These are phyloP conservation scores for Willisornis vidua DNA, from an alignment of 2,113 vertebrate species.

Conservation along the genomic window DNA sequence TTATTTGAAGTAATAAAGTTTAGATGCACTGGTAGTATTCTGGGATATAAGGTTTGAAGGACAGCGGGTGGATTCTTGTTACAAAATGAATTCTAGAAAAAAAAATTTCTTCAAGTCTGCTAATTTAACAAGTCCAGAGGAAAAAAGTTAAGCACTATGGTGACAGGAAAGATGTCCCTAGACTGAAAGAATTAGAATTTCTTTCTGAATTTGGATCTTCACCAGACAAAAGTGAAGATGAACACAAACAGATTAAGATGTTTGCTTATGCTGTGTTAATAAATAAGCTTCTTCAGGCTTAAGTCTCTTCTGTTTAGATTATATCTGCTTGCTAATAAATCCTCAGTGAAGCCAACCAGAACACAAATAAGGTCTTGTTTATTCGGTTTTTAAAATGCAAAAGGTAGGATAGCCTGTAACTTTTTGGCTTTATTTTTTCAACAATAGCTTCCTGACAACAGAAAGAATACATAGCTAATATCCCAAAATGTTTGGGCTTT, in stretches of 20 bases:
- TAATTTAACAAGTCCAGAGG: not conserved
- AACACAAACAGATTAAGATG: constrained; percentile 15
- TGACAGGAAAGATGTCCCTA: not conserved
- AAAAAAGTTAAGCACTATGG: not conserved
- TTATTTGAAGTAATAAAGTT: constrained; percentile 17
- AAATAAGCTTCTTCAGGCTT: constrained; percentile 10
- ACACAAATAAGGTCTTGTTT: not conserved
- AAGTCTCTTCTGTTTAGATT: constrained; percentile 27
- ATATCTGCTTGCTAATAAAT: not conserved
- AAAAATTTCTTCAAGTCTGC: not conserved
- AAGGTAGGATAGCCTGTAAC: not conserved
- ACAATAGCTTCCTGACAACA: not conserved
- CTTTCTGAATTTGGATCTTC: not conserved
- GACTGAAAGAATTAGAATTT: not conserved
- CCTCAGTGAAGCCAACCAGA: constrained; percentile 9
- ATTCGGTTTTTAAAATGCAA: not conserved
- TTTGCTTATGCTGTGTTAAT: constrained; percentile 34
- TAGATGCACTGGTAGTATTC: not conserved
- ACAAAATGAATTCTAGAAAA: constrained; percentile 14
- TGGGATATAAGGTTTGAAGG: not conserved
- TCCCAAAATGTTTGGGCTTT: not conserved
- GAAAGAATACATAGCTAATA: not conserved
- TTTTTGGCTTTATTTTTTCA: not conserved
- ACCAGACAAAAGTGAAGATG: constrained; percentile 6
- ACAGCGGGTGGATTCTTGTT: not conserved